A percentile compares a stretch with the other conserved stretches of the same genome.
These are phyloP conservation scores for Gallinago paraguaiae DNA, from an alignment of 2,113 vertebrate genomes.

Conservation along the genomic window DNA sequence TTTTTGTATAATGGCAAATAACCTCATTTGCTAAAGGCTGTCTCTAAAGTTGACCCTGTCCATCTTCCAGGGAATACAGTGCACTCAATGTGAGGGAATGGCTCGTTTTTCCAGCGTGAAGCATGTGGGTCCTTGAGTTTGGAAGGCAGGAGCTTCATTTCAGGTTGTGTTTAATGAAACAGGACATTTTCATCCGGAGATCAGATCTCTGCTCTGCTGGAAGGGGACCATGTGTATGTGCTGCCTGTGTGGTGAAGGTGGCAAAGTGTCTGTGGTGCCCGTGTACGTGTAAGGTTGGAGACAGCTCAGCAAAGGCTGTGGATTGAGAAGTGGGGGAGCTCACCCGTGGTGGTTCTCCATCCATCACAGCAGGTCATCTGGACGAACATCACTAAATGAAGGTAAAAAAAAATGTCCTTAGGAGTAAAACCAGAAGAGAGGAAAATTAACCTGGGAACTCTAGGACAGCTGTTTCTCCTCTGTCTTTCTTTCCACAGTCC, in stretches of 20 bases:
- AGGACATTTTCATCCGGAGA: background rate
- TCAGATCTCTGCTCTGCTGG: rapidly evolving
- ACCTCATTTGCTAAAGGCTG: background rate
- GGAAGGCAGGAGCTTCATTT: rapidly evolving
- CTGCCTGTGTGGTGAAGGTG: rapidly evolving
- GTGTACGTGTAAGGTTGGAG: rapidly evolving
- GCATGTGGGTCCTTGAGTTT: rapidly evolving
- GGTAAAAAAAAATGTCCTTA: background rate
- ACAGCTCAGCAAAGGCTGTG: background rate
- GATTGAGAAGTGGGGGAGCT: background rate
- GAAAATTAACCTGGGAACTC: background rate
- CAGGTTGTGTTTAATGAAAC: background rate
- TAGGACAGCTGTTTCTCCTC: background rate
- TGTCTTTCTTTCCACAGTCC: background rate
- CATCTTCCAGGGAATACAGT: rapidly evolving
- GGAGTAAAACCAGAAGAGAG: background rate
- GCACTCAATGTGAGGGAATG: rapidly evolving
- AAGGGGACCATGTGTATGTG: rapidly evolving
- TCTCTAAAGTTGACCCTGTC: background rate
- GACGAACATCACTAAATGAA: background rate
- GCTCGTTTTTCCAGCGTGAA: background rate
- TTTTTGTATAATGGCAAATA: background rate
- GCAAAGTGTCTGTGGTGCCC: rapidly evolving
- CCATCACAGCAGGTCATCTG: background rate
- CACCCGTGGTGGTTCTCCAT: background rate